Base-by-base conservation (phyloP, 2,797 vertebrate genomes). In the Peromyscus eremicus region DNA sequence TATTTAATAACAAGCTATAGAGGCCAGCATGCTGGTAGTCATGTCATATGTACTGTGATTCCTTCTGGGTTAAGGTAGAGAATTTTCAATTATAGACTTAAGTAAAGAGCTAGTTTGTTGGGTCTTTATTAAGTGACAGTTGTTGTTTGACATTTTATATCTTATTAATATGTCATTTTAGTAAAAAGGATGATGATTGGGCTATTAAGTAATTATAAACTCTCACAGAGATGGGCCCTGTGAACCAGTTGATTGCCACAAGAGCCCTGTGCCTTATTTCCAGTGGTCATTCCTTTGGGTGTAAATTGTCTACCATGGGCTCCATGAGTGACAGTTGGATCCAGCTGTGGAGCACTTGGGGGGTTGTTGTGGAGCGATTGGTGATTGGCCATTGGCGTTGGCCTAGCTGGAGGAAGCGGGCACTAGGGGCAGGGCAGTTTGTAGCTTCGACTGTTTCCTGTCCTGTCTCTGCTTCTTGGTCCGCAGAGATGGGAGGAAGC, bases 41-140 rank as follows among this genome's bases (percentile, higher is more conserved):
- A 6, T 6, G 1, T 10, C 32, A 57, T 66, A 17, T 87, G 32
- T 86, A 81, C 57, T 40, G 23, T 55, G 46, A 46, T 55, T 82
- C 9, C 43, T 13, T 82, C 55, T 79, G 32, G 12, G 12, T 12
- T 86, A 32, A 73, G 25, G 37, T 25, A 25, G 37, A 88, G 40
- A 25, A 46, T 70, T 86, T 96, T 82, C 55, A 84, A 7, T 89
- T 93, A 79, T 5, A 68, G 86, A 17, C 19, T 89, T 83, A 55
- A 60, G 68, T 29, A 55, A 66, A 83, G 23, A 84, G 66, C 71
- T 76, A 57, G 12, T 93, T 89, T 75, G 5, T 40, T 89, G 34
- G 91, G 19, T 57, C 46, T 80, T 62, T 95, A 66, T 70, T 87
- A 71, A 66, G 17, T 85, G 83, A 66, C 49, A 80, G 25, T 57